Conservation (phyloP, 2,888 invertebrate genomes). For the Eupithecia inturbata region DNA sequence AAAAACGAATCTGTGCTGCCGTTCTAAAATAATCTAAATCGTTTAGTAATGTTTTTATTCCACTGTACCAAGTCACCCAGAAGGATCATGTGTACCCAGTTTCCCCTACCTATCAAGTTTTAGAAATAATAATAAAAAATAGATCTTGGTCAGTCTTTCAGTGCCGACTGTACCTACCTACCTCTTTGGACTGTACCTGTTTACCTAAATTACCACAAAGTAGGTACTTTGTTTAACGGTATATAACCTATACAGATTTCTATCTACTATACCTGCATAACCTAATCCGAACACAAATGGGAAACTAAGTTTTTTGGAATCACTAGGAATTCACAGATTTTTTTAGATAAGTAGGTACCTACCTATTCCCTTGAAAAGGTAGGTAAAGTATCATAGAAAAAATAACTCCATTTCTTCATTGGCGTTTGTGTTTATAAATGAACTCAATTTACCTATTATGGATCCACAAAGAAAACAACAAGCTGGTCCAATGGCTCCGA, state of each 20-base stretch:
- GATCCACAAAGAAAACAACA: conserved; percentile 65
- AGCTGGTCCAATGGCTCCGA: conserved; percentile 69
- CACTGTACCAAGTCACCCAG: too few relatives aligned
- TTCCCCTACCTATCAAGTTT: too few relatives aligned
- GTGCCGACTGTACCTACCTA: neutral
- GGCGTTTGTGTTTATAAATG: neutral
- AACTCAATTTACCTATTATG: conserved; percentile 48
- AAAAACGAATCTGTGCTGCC: too few relatives aligned
- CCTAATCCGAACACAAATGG: neutral
- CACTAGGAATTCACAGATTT: neutral
- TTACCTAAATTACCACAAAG: too few relatives aligned
- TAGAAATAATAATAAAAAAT: too few relatives aligned
- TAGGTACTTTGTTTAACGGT: too few relatives aligned
- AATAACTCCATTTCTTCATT: neutral
- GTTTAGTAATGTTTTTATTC: too few relatives aligned
- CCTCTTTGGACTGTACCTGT: too few relatives aligned
- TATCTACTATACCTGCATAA: too few relatives aligned
- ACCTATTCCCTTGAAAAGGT: neutral
- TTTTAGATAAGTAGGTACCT: conserved; percentile 1
- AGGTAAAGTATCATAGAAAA: neutral
- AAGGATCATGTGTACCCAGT: too few relatives aligned
- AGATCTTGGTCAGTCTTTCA: neutral
- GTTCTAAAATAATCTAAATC: too few relatives aligned
- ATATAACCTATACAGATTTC: too few relatives aligned
- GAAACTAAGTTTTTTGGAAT: neutral